A percentile compares a stretch with the other conserved stretches of the same genome.
These are phyloP conservation scores for Neodon shergylaensis DNA, from an alignment of 2,113 vertebrate species.

Conservation along the genomic window DNA sequence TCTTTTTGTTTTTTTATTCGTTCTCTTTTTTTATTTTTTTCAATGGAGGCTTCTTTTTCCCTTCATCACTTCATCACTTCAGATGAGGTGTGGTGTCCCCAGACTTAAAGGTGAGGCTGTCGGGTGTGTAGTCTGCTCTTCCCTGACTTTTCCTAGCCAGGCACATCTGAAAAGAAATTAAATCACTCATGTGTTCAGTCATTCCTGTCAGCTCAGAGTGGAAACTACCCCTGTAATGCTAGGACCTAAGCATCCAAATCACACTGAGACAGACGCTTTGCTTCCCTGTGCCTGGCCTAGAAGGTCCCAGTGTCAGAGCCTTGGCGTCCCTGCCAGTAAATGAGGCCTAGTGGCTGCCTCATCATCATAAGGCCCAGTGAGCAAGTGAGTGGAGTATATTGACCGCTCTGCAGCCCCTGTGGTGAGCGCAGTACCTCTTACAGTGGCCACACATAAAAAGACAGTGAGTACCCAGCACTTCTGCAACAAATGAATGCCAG, in stretches of 20 bases:
- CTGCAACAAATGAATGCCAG: background rate
- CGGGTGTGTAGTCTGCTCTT: background rate
- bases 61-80: background rate
- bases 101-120: background rate
- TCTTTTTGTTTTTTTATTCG: too few species aligned
- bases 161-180: background rate
- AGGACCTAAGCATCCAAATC: background rate
- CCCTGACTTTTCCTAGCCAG: background rate
- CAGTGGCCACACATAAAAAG: background rate
- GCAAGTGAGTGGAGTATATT: rapidly evolving
- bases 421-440: background rate
- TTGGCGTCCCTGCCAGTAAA: background rate
- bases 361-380: background rate
- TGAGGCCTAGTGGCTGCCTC: background rate
- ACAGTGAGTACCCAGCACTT: background rate
- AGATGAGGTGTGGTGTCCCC: background rate
- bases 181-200: background rate
- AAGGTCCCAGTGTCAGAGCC: background rate
- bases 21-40: too few species aligned
- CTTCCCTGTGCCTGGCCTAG: background rate
- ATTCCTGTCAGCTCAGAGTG: background rate
- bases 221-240: background rate
- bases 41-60: background rate
- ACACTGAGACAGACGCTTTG: background rate
- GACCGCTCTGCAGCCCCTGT: background rate